Conservation (phyloP, 2,113 vertebrate species). For the Myanophis thanlyinensis region DNA sequence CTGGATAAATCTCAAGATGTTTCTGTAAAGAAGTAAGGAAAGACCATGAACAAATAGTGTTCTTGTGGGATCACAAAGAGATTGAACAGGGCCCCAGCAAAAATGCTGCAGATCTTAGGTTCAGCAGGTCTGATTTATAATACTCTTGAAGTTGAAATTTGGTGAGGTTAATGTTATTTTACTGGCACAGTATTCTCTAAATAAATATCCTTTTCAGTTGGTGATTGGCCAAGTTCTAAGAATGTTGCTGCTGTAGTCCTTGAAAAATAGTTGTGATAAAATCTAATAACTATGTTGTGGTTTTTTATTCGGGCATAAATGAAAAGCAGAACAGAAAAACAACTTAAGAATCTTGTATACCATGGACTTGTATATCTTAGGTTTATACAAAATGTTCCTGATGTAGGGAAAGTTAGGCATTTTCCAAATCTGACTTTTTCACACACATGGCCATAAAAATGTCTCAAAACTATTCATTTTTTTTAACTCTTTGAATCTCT, state of each 20-base stretch:
- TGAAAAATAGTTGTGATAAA: slow-evolving; percentile 22
- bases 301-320: slow-evolving; percentile 13
- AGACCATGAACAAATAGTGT: not conserved
- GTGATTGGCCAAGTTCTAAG: not conserved
- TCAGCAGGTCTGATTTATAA: not conserved
- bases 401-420: not conserved
- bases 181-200: slow-evolving; percentile 6
- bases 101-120: not conserved
- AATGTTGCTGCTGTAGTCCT: not conserved
- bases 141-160: not conserved
- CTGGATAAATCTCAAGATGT: not conserved
- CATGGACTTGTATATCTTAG: not conserved
- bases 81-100: not conserved
- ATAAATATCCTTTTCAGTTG: not conserved
- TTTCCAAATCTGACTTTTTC: not conserved
- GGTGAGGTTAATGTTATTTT: slow-evolving; percentile 2
- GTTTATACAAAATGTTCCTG: not conserved
- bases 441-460: accelerated
- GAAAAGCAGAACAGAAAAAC: slow-evolving; percentile 8
- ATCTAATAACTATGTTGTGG: not conserved
- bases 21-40: not conserved
- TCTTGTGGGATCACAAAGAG: not conserved
- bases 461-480: slow-evolving; percentile 1
- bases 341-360: slow-evolving; percentile 5
- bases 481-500: not conserved